Conservation (phyloP, 1,140 invertebrate genomes). For the Pogonomyrmex barbatus region DNA sequence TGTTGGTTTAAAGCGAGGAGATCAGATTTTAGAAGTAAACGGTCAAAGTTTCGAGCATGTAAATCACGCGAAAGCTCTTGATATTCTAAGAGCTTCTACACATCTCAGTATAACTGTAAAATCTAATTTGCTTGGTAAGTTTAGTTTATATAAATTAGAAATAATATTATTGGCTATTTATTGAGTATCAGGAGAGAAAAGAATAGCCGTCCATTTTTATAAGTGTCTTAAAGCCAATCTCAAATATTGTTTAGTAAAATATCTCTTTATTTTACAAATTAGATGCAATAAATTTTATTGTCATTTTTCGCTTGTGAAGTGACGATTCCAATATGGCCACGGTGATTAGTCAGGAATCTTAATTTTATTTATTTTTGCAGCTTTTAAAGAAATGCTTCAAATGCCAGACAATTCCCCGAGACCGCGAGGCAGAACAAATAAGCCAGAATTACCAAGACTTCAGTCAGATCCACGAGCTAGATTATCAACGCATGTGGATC, state of each 20-base stretch:
- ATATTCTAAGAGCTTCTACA: conserved; percentile 96
- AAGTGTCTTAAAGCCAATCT: too few species aligned
- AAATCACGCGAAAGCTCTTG: conserved; percentile 94
- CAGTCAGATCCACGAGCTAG: conserved; percentile 89
- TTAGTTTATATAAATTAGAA: conserved; percentile 23
- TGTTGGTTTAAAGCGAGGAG: conserved; percentile 98
- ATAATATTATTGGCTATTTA: neutral
- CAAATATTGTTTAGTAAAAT: too few species aligned
- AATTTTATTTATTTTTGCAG: conserved; percentile 82
- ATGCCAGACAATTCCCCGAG: conserved; percentile 93
- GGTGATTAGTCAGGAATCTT: too few species aligned
- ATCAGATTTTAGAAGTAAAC: conserved; percentile 99
- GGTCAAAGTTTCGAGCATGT: conserved; percentile 98
- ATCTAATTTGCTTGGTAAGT: conserved; percentile 94
- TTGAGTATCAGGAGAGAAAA: too few species aligned
- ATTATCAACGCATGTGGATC: conserved; percentile 87
- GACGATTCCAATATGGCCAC: too few species aligned
- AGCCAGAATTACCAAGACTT: conserved; percentile 88
- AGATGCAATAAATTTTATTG: too few species aligned
- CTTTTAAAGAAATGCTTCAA: conserved; percentile 94
- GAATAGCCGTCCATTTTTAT: too few species aligned
- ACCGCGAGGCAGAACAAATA: conserved; percentile 88
- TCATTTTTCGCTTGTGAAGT: too few species aligned
- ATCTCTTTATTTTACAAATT: too few species aligned
- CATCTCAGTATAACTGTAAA: conserved; percentile 98